These are phyloP conservation scores for Myiopsitta monachus DNA, from an alignment of 2,113 vertebrate species.

Conservation along the genomic window DNA sequence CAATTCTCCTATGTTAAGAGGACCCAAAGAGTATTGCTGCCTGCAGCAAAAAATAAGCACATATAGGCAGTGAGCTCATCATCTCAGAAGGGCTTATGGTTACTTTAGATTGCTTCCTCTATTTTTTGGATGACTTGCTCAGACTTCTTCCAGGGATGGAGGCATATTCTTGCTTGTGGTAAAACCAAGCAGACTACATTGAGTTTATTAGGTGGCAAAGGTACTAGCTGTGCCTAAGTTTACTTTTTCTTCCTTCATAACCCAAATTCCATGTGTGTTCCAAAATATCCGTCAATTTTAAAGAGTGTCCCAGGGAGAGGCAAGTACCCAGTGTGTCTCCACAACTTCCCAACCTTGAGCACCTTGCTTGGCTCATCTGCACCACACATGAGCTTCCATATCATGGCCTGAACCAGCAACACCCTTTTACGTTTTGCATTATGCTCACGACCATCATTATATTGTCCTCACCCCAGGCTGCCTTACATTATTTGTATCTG, in stretches of 20 bases:
- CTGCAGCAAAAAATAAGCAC: background rate
- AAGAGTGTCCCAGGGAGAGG: background rate
- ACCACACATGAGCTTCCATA: background rate
- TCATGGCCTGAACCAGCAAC: background rate
- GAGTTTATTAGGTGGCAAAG: background rate
- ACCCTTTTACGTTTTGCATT: background rate
- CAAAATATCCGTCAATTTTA: accelerated
- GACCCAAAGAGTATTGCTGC: background rate
- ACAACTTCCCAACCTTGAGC: background rate
- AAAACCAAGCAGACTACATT: background rate
- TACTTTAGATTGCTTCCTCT: background rate
- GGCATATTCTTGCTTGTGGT: background rate
- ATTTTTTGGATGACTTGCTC: background rate
- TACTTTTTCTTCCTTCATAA: background rate
- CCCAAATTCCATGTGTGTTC: accelerated
- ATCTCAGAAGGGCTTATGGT: background rate
- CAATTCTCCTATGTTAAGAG: background rate
- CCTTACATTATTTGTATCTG: accelerated
- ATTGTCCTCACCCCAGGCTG: background rate
- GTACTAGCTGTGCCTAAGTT: background rate
- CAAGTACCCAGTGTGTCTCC: accelerated
- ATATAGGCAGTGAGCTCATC: background rate
- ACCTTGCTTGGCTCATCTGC: background rate
- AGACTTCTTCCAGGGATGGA: background rate
- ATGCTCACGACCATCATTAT: background rate